Evolutionary conservation across 2,888 invertebrate species (phyloP).

Genomic region (Geotrupes spiniger): DNA sequence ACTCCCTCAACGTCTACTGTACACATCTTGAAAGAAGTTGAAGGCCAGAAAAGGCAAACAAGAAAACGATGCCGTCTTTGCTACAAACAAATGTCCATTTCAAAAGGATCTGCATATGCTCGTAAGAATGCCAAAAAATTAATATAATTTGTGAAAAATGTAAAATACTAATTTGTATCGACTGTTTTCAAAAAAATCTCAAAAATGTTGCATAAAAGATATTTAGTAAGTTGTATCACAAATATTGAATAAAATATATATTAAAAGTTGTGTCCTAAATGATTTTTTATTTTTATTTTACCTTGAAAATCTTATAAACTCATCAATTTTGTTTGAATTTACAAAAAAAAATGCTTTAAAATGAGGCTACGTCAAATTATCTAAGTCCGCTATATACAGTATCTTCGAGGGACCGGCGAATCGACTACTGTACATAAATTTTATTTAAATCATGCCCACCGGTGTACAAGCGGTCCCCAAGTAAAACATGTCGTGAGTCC

Average conservation of each 20-base stretch:
- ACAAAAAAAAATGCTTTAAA: too few species aligned
- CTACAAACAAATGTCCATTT: slow-evolving; percentile 3
- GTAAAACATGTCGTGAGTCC: slow-evolving; percentile 4
- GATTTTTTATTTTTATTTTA: slow-evolving; percentile 7
- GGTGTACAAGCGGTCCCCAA: slow-evolving; percentile 5
- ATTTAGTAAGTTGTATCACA: too few species aligned
- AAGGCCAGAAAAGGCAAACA: slow-evolving; percentile 6
- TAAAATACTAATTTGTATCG: slow-evolving; percentile 3
- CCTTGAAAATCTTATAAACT: slow-evolving; percentile 2
- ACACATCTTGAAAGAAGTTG: slow-evolving; percentile 6
- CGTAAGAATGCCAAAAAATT: slow-evolving; percentile 5
- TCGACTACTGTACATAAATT: slow-evolving; percentile 7
- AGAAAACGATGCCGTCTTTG: slow-evolving; percentile 6
- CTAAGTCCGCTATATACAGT: slow-evolving; percentile 3
- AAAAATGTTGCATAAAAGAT: too few species aligned
- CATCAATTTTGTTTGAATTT: slow-evolving; percentile 6
- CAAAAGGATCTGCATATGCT: background rate
- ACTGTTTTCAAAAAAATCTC: slow-evolving; percentile 2
- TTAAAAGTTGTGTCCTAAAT: slow-evolving; percentile 3
- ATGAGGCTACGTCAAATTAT: slow-evolving; percentile 1
- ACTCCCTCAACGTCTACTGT: slow-evolving; percentile 5
- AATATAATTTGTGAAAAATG: slow-evolving; percentile 4
- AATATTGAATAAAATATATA: slow-evolving; percentile 4
- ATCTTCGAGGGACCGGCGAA: slow-evolving; percentile 6
- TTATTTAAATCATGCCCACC: slow-evolving; percentile 1